phyloP scores from a whole-genome alignment of 92 coral and sea anemone genomes.

The Muricea muricata region DNA sequence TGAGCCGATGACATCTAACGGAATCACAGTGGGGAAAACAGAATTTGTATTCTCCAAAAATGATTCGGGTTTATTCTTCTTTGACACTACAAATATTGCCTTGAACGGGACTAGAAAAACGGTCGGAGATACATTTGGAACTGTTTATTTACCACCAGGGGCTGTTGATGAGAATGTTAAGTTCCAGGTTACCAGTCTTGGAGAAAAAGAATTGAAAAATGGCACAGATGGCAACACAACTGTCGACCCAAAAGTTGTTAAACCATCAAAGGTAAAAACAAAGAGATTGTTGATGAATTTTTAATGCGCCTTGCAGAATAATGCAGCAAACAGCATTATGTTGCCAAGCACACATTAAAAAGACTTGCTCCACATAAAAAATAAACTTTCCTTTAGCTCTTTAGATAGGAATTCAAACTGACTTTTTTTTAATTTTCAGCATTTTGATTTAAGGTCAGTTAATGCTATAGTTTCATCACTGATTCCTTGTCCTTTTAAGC shows the following conservation, averaged over 20 bases:
- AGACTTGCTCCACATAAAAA: too few relatives aligned
- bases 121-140: constrained; percentile 89
- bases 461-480: too few relatives aligned
- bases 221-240: constrained; percentile 80
- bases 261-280: constrained; percentile 72
- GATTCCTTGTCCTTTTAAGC: too few relatives aligned
- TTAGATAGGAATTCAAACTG: too few relatives aligned
- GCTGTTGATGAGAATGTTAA: constrained; percentile 87
- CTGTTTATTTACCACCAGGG: constrained; percentile 79
- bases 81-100: constrained; percentile 81
- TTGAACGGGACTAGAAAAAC: constrained; percentile 70
- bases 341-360: too few relatives aligned
- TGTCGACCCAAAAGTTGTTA: constrained; percentile 70
- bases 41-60: constrained; percentile 83
- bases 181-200: constrained; percentile 76
- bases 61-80: constrained; percentile 81
- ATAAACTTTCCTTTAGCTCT: too few relatives aligned
- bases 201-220: constrained; percentile 62
- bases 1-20: constrained; percentile 79
- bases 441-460: too few relatives aligned
- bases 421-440: background rate
- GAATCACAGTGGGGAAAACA: constrained; percentile 90
- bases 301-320: too few relatives aligned
- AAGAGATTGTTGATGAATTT: too few relatives aligned
- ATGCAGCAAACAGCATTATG: too few relatives aligned